Conservation (phyloP, 2,888 invertebrate species). For the Hanleya hanleyi region DNA sequence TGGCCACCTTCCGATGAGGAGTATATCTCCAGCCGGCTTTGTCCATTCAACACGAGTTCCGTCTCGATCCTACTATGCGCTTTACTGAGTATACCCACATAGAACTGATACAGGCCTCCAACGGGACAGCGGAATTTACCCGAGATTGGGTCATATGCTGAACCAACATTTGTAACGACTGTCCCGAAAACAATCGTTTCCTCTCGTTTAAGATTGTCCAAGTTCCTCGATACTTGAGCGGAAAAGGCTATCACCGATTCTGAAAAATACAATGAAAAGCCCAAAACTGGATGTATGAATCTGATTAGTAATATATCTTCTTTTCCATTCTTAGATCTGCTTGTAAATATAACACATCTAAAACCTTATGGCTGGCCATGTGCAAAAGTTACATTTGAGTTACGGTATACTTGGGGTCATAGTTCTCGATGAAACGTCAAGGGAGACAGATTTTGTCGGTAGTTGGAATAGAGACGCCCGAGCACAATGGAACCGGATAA, state of each 20-base stretch:
- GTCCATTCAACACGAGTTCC: conserved; percentile 26
- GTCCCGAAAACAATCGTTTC: conserved; percentile 30
- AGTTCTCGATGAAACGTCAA: too few relatives aligned
- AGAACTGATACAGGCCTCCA: conserved; percentile 30
- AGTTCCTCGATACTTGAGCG: conserved; percentile 20
- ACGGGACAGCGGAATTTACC: conserved; percentile 26
- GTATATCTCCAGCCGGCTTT: conserved; percentile 16
- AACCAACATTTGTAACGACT: conserved; percentile 22
- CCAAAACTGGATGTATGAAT: too few relatives aligned
- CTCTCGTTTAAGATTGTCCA: conserved; percentile 20
- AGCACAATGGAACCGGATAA: too few relatives aligned
- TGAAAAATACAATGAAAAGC: too few relatives aligned
- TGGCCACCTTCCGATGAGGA: conserved; percentile 22
- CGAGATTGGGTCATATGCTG: conserved; percentile 19
- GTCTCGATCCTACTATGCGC: conserved; percentile 28
- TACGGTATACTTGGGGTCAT: too few relatives aligned
- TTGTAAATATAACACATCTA: too few relatives aligned
- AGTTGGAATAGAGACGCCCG: too few relatives aligned
- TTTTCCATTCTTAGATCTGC: too few relatives aligned
- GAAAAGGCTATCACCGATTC: conserved; percentile 27
- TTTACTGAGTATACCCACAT: conserved; percentile 30
- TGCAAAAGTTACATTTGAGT: too few relatives aligned
- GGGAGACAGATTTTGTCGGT: too few relatives aligned
- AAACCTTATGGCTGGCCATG: too few relatives aligned
- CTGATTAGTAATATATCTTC: too few relatives aligned